Percentiles rank a stretch among this genome's conserved stretches.
phyloP scores from a whole-genome alignment of 2,113 vertebrate species.

The Lycaon pictus region DNA sequence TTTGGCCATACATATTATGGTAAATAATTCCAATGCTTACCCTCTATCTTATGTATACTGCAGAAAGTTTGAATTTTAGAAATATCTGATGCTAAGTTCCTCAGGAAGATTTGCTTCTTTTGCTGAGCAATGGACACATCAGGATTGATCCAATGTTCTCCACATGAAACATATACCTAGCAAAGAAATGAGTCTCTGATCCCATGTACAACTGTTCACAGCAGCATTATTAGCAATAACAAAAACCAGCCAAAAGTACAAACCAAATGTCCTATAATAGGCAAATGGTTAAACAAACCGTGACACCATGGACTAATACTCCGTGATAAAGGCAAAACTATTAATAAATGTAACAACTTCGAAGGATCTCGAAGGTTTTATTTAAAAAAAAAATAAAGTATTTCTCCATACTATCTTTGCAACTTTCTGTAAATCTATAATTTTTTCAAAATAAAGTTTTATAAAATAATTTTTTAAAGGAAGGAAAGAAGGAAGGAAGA shows the following conservation, averaged over 20 bases:
- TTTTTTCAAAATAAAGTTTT: constrained; percentile 25
- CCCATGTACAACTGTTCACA: neutral
- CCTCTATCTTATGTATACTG: constrained; percentile 67
- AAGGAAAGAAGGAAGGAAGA: neutral
- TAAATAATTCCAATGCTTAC: constrained; percentile 66
- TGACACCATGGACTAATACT: neutral
- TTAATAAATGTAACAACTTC: neutral
- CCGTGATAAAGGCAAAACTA: neutral
- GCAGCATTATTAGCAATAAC: neutral
- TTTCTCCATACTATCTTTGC: neutral
- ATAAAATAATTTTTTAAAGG: neutral
- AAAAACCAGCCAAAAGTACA: neutral
- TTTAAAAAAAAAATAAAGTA: neutral
- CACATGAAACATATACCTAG: constrained; percentile 84
- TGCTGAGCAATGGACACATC: constrained; percentile 69
- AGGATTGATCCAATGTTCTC: constrained; percentile 82
- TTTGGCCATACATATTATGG: neutral
- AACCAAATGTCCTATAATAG: neutral
- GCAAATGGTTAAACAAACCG: neutral
- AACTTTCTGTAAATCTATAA: neutral
- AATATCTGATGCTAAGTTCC: constrained; percentile 80
- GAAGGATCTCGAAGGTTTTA: neutral
- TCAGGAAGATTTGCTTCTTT: constrained; percentile 78
- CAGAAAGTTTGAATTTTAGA: constrained; percentile 81
- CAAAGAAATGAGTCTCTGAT: constrained; percentile 24